These are phyloP conservation scores for Lasioglossum malachurum DNA, from an alignment of 2,888 invertebrate species.

Conservation along the genomic window DNA sequence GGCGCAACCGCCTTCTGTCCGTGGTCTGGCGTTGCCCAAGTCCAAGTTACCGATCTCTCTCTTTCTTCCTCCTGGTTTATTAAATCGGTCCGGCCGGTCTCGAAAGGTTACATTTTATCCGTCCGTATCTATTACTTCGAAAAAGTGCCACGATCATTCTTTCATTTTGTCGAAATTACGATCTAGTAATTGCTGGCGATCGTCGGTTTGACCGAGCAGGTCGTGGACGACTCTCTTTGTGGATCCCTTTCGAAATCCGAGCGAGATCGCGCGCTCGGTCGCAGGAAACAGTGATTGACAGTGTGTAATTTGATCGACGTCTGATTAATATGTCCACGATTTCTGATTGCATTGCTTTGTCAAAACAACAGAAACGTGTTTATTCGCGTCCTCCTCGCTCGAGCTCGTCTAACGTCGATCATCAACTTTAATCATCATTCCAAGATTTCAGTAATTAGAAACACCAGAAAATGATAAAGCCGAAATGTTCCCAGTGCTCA, in stretches of 20 bases:
- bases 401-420: background rate
- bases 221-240: background rate
- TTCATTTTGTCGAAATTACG: conserved; percentile 17
- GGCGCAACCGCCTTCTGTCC: conserved; percentile 62
- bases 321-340: background rate
- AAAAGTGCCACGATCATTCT: conserved; percentile 11
- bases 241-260: background rate
- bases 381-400: background rate
- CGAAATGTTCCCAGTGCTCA: background rate
- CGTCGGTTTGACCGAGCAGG: background rate
- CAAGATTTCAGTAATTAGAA: background rate
- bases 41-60: conserved; percentile 52
- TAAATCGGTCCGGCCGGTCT: conserved; percentile 59
- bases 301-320: background rate
- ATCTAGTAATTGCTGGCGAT: conserved; percentile 15
- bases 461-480: background rate
- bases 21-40: conserved; percentile 65
- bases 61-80: conserved; percentile 51
- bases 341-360: background rate
- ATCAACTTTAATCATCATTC: background rate
- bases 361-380: too few relatives aligned
- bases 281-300: background rate
- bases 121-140: conserved; percentile 50
- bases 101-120: conserved; percentile 69
- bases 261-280: background rate